These are phyloP conservation scores for Caretta caretta DNA, from an alignment of 2,113 vertebrate genomes.

Conservation along the genomic window DNA sequence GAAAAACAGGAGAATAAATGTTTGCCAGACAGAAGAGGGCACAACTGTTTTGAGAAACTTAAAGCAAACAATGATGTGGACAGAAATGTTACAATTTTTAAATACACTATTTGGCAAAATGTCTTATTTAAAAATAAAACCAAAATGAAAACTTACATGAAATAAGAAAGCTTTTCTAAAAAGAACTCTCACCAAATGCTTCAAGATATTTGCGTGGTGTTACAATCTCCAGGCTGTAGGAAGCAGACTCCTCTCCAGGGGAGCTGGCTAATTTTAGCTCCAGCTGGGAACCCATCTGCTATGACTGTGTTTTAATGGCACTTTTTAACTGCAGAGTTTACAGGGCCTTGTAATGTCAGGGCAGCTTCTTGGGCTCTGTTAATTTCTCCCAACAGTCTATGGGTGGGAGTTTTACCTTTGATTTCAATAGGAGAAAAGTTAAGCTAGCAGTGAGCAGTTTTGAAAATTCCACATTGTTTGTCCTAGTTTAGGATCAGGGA, in stretches of 20 bases:
- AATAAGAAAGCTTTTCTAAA: not conserved
- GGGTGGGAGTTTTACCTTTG: not conserved
- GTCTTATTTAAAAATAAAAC: not conserved
- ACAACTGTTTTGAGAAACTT: not conserved
- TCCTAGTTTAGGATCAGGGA: not conserved
- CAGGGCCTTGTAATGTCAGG: not conserved
- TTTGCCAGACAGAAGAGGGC: not conserved
- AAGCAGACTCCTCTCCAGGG: not conserved
- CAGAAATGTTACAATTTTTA: not conserved
- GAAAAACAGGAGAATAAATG: too few relatives aligned
- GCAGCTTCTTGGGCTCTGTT: not conserved
- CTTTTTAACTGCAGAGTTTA: not conserved
- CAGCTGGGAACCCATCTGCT: not conserved
- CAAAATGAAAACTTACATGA: not conserved
- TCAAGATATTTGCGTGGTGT: not conserved
- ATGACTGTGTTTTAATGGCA: not conserved
- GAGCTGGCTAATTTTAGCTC: not conserved
- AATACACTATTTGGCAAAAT: not conserved
- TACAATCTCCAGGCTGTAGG: not conserved
- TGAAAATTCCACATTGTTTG: not conserved
- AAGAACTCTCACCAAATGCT: not conserved
- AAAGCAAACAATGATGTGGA: not conserved
- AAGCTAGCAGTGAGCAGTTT: not conserved
- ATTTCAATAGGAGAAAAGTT: not conserved
- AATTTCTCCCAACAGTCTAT: not conserved